Conservation (phyloP, 1,140 invertebrate species). For the Leptestheria dahalacensis region DNA sequence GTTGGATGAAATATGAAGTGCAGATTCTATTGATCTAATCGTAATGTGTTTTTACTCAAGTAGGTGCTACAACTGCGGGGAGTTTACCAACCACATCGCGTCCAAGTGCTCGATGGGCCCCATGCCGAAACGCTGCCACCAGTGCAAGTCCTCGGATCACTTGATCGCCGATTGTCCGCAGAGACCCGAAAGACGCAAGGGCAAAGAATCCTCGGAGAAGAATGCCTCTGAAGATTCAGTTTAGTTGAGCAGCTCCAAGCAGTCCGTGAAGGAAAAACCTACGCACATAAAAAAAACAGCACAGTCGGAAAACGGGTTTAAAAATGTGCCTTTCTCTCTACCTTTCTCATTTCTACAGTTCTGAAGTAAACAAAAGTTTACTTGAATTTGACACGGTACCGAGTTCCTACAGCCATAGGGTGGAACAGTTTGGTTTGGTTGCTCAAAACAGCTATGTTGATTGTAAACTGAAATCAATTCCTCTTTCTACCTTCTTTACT, state of each 20-base stretch:
- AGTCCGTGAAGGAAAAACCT: background rate
- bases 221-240: no score
- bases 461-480: no score
- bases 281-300: background rate
- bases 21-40: no score
- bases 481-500: background rate
- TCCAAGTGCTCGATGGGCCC: slow-evolving; percentile 70
- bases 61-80: slow-evolving; percentile 82
- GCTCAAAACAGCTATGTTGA: background rate
- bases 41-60: slow-evolving; percentile 24
- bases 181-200: background rate
- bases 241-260: background rate
- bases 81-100: slow-evolving; percentile 78
- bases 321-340: background rate
- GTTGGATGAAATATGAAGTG: no score
- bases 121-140: slow-evolving; percentile 74
- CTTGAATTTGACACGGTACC: background rate
- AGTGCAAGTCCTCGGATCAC: slow-evolving; percentile 69
- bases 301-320: background rate
- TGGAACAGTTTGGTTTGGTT: background rate
- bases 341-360: background rate
- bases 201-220: background rate
- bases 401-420: background rate
- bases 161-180: slow-evolving; percentile 68
- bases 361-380: no score